Evolutionary conservation across 2,797 vertebrate species (phyloP).

Genomic region (Bovichtus variegatus): DNA sequence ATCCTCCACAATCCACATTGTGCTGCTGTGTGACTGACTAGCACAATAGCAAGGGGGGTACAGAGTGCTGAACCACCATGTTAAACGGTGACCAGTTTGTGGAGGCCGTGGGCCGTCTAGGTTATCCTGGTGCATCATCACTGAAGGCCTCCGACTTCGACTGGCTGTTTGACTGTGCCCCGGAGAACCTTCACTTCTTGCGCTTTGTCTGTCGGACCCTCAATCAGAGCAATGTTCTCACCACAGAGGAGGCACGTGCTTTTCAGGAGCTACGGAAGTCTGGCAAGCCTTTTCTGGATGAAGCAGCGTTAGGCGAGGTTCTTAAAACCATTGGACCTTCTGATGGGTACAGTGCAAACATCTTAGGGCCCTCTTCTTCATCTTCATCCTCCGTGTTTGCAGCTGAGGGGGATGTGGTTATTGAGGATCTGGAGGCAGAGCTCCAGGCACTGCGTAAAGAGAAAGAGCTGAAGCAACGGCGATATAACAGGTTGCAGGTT

Average conservation of each 20-base stretch:
- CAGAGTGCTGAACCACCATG: conserved; percentile 80
- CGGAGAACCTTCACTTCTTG: conserved; percentile 87
- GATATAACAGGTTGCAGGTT: conserved; percentile 87
- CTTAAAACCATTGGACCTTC: conserved; percentile 86
- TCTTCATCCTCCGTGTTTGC: conserved; percentile 56
- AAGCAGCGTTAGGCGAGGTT: conserved; percentile 86
- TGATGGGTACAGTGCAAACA: conserved; percentile 41
- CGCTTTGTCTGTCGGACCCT: conserved; percentile 90
- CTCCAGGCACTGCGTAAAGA: conserved; percentile 85
- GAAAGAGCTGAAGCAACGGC: conserved; percentile 85
- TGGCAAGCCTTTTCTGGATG: conserved; percentile 88
- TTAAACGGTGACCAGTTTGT: conserved; percentile 91
- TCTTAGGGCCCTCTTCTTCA: conserved; percentile 23
- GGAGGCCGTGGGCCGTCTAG: conserved; percentile 87
- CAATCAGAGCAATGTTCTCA: conserved; percentile 85
- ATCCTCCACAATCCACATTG: conserved; percentile 25
- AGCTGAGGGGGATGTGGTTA: conserved; percentile 70
- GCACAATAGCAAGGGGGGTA: conserved; percentile 11
- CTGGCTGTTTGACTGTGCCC: conserved; percentile 93
- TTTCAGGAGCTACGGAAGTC: conserved; percentile 84
- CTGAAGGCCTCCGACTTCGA: conserved; percentile 94
- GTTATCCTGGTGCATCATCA: conserved; percentile 85
- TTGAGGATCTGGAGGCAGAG: conserved; percentile 88
- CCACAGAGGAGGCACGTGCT: conserved; percentile 84
- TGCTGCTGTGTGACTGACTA: conserved; percentile 37